Conservation (phyloP, 1,140 invertebrate species). For the Lordiphosa mommai region DNA sequence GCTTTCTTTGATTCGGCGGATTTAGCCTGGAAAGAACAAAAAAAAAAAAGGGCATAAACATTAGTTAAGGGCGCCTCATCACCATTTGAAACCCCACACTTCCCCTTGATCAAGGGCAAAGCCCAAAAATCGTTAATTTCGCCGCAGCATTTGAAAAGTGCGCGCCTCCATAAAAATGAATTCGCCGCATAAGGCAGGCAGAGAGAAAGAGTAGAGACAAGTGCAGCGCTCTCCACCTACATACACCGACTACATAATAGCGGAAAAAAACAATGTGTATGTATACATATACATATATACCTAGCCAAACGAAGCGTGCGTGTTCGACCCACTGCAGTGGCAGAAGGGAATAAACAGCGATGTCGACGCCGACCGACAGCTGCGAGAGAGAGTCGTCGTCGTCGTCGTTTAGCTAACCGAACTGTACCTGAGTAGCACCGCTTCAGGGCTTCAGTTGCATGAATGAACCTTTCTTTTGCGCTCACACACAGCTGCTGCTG, state of each 20-base stretch:
- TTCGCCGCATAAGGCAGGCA: constrained; percentile 46
- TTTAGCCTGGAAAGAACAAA: constrained; percentile 60
- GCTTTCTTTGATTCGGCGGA: constrained; percentile 79
- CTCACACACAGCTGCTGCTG: constrained; percentile 45
- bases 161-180: constrained; percentile 62
- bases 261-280: constrained; percentile 43
- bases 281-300: constrained; percentile 8
- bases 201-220: constrained; percentile 27
- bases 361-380: constrained; percentile 18
- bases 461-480: constrained; percentile 60
- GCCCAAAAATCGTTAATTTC: constrained; percentile 69
- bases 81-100: constrained; percentile 55
- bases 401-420: constrained; percentile 19
- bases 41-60: constrained; percentile 1
- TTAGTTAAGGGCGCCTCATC: constrained; percentile 13
- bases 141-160: constrained; percentile 74
- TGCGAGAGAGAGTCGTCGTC: constrained; percentile 15
- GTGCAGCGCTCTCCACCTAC: constrained; percentile 49
- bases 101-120: constrained; percentile 75
- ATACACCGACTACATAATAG: constrained; percentile 62
- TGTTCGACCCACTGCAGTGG: constrained; percentile 41
- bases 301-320: constrained; percentile 57
- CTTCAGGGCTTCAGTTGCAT: constrained; percentile 52
- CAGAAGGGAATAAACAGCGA: constrained; percentile 3
- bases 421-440: constrained; percentile 68